Percentiles rank a stretch among this genome's conserved stretches.
Conservation (phyloP, 2,797 vertebrate genomes). For the Cygnus olor region DNA sequence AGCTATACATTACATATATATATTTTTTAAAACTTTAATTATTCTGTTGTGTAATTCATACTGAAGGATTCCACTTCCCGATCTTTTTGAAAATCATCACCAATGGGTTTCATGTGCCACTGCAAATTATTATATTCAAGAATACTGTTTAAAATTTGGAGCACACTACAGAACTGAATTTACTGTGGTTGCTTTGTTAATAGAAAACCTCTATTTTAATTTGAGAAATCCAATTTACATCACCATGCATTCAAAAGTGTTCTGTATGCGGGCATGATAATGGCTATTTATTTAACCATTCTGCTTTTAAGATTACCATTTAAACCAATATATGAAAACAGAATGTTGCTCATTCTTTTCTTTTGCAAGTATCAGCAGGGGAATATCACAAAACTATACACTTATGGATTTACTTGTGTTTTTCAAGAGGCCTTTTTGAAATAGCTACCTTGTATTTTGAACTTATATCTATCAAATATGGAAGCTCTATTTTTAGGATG, state of each 20-base stretch:
- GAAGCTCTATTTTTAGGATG: neutral
- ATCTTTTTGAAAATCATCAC: neutral
- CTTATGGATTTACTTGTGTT: neutral
- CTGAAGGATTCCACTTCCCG: neutral
- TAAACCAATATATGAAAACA: neutral
- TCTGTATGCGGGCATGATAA: neutral
- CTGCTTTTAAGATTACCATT: neutral
- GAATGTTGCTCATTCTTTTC: neutral
- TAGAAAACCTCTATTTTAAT: slow-evolving; percentile 18
- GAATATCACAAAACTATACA: neutral
- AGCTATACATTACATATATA: neutral
- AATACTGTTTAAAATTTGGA: slow-evolving; percentile 32
- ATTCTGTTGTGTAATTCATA: neutral
- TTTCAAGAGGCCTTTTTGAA: neutral
- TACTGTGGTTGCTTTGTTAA: neutral
- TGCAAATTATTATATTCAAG: neutral
- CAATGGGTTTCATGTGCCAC: rapidly evolving
- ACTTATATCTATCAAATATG: neutral
- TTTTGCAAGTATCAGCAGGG: neutral
- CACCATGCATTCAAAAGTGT: neutral
- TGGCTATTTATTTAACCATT: neutral
- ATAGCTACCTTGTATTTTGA: neutral
- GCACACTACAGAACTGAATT: neutral
- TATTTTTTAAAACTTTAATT: neutral
- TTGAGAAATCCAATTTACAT: neutral